Percentiles rank a stretch among this genome's conserved stretches.
Evolutionary conservation across 2,888 invertebrate genomes (phyloP).

Genomic region (Himalopsyche japonica): DNA sequence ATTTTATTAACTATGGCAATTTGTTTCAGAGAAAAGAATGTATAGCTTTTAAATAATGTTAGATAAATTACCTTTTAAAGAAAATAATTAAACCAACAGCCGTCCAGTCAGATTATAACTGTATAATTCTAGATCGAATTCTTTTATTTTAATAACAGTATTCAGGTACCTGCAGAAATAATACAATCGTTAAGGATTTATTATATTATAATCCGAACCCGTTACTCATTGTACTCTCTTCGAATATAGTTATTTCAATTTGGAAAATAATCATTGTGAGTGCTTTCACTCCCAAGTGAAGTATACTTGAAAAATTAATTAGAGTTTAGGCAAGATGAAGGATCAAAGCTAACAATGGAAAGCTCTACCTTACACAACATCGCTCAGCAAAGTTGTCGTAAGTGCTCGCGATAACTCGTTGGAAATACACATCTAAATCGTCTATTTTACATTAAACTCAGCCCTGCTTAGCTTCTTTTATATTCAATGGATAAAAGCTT

Average conservation of each 20-base stretch:
- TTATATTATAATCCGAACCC: background rate
- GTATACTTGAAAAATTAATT: slow-evolving; percentile 1
- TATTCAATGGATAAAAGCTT: background rate
- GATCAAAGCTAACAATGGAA: slow-evolving; percentile 1
- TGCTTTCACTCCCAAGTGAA: background rate
- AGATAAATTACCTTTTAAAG: too few relatives aligned
- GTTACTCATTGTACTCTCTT: background rate
- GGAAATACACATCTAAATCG: background rate
- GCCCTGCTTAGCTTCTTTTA: background rate
- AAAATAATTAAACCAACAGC: too few relatives aligned
- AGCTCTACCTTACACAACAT: background rate
- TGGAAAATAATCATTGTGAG: slow-evolving; percentile 1
- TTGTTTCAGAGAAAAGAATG: too few relatives aligned
- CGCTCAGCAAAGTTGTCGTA: slow-evolving; percentile 1
- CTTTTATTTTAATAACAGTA: too few relatives aligned
- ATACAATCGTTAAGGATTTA: background rate
- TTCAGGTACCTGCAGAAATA: background rate
- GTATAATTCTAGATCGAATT: too few relatives aligned
- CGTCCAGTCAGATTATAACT: too few relatives aligned
- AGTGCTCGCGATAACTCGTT: background rate
- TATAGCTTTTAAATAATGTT: too few relatives aligned
- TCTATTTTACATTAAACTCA: background rate
- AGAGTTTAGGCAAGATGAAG: slow-evolving; percentile 1
- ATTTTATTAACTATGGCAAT: too few relatives aligned
- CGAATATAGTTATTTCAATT: slow-evolving; percentile 1